Base-by-base conservation (phyloP, 35 echinoderm and acorn worm genomes). In the Apostichopus parvimensis region DNA sequence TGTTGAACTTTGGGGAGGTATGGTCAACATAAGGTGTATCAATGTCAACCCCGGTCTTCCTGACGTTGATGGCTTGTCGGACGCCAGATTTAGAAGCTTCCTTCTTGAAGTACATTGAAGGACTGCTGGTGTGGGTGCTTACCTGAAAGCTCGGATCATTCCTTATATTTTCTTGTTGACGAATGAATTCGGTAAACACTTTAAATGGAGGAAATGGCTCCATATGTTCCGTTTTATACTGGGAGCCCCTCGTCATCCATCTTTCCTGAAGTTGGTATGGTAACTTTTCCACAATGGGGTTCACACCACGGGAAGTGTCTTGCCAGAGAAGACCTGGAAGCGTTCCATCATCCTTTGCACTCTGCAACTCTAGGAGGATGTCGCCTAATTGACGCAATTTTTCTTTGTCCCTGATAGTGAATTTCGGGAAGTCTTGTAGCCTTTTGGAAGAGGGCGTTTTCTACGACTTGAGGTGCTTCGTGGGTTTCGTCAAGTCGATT, bases 151-250 rank as follows among this genome's bases (percentile, higher is more conserved):
- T 25, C 24, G 24, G 24, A 25, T 25, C 24, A 25, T 25, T 25
- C 24, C 24, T 25, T 25, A 25, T 25, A 25, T 25, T 25, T 25
- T 25, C 24, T 25, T 25, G 24, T 25, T 25, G 24, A 25, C 24
- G 24, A 25, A 25, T 25, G 24, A 25, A 25, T 25, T 25, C 24
- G 24, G 24, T 25, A 25, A 25, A 94, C 14, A 94, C 79, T 12
- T 23, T 18, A 83, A 94, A 94, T 73, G 79, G 88, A 53, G 93
- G 93, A 34, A 91, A 90, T 17, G 58, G 45, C 8, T 71, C 53
- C 2, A 73, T 66, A 52, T 94, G 77, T 5, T 90, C 77, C 54
- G 82, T 60, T 59, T 94, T 91, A 54, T 83, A 21, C 82, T 54
- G n/a, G 55, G 20, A 53, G n/a, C 82, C 82, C 56, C 82, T 54